These are phyloP conservation scores for Sebastes cheni DNA, from an alignment of 2,797 vertebrate genomes.

Conservation along the genomic window DNA sequence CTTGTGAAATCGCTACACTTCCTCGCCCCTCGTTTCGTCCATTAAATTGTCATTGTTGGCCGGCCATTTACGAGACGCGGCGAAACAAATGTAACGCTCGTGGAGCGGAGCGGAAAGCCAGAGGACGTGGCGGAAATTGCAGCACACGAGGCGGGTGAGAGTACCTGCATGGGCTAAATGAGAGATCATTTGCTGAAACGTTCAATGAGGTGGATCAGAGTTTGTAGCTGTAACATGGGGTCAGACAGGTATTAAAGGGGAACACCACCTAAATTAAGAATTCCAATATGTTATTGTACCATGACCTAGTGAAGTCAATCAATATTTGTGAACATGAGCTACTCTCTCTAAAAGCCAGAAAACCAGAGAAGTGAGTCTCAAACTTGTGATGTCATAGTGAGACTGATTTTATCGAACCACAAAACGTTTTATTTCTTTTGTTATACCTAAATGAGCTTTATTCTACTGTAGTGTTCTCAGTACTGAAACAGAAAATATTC, in stretches of 20 bases:
- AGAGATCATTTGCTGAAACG: constrained; percentile 24
- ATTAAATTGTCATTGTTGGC: constrained; percentile 76
- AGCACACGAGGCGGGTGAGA: background rate
- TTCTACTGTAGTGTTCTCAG: no score
- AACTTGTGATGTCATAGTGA: no score
- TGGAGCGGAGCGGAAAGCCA: constrained; percentile 21
- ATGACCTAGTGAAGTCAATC: no score
- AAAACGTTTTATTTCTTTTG: no score
- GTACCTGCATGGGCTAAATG: background rate
- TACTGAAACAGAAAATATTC: no score
- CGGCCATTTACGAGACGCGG: constrained; percentile 52
- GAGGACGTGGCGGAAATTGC: constrained; percentile 33
- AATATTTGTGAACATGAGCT: no score
- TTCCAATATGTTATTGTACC: no score
- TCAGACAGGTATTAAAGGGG: background rate
- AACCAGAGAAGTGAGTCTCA: no score
- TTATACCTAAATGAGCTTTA: no score
- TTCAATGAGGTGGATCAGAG: constrained; percentile 28
- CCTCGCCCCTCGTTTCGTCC: constrained; percentile 42
- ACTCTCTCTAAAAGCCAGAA: no score
- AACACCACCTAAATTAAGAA: no score
- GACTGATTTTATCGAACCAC: no score
- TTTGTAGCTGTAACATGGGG: background rate
- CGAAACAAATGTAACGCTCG: constrained; percentile 59
- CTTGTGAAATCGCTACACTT: constrained; percentile 65